Percentiles rank a stretch among this genome's conserved stretches.
phyloP scores from a whole-genome alignment of 2,113 vertebrate species.

The Tachycineta bicolor region DNA sequence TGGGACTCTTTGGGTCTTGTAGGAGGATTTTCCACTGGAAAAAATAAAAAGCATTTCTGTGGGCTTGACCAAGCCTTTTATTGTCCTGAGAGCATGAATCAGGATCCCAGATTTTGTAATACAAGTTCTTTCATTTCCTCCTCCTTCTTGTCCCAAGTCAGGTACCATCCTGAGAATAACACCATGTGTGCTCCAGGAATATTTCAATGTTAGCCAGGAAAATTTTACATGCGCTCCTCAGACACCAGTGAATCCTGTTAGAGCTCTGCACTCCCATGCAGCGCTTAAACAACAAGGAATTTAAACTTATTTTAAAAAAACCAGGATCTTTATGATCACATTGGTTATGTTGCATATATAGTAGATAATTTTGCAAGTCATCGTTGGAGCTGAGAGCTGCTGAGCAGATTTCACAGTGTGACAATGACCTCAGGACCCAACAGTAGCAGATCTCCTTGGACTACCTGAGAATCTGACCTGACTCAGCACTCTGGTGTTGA shows the following conservation, averaged over 20 bases:
- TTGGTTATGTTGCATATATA: background rate
- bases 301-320: background rate
- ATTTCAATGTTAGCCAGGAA: background rate
- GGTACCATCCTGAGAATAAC: background rate
- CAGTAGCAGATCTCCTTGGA: rapidly evolving
- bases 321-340: background rate
- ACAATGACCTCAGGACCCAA: background rate
- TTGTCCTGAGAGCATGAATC: background rate
- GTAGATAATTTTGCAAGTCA: background rate
- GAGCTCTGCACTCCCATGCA: background rate
- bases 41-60: background rate
- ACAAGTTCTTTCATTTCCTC: background rate
- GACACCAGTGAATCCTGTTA: background rate
- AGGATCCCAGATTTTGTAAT: background rate
- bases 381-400: background rate
- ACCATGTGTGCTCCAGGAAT: background rate
- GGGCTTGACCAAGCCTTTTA: background rate
- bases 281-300: background rate
- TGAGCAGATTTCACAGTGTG: background rate
- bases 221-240: background rate
- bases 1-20: background rate
- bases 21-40: background rate
- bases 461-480: background rate
- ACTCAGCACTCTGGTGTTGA: background rate
- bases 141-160: background rate